These are phyloP conservation scores for Drosophila sordidula DNA, from an alignment of 2,888 invertebrate species.

Conservation along the genomic window DNA sequence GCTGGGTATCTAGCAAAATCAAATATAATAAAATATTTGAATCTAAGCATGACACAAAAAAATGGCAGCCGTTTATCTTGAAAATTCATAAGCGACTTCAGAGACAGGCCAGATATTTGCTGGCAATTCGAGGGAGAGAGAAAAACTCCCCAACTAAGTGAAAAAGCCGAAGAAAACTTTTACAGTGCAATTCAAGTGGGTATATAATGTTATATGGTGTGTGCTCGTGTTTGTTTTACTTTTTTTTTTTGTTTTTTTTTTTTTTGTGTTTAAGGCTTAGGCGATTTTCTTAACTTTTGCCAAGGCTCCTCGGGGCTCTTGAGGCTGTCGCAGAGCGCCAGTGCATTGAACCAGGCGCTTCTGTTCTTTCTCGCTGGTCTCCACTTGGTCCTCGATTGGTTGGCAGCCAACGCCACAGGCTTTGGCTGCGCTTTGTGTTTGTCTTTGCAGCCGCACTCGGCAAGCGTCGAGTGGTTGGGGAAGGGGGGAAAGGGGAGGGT, in stretches of 20 bases:
- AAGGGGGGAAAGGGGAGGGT: not conserved
- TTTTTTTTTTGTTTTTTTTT: constrained; percentile 7
- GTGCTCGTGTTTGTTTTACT: constrained; percentile 21
- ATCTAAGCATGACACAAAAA: constrained; percentile 32
- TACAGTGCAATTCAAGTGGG: constrained; percentile 53
- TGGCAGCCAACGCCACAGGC: constrained; percentile 64
- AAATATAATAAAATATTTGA: constrained; percentile 42
- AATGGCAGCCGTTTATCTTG: constrained; percentile 62
- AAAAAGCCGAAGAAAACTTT: constrained; percentile 67
- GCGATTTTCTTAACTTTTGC: constrained; percentile 71
- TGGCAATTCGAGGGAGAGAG: constrained; percentile 21
- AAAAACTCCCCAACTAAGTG: constrained; percentile 34
- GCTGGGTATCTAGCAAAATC: constrained; percentile 25
- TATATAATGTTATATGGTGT: constrained; percentile 55
- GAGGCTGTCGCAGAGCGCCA: constrained; percentile 22
- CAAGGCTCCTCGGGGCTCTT: constrained; percentile 25
- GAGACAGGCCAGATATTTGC: constrained; percentile 35
- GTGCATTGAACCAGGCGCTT: constrained; percentile 72
- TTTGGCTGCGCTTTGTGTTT: constrained; percentile 58
- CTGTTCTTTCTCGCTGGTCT: constrained; percentile 8
- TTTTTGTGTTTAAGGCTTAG: constrained; percentile 49
- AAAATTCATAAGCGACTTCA: constrained; percentile 41
- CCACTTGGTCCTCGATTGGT: constrained; percentile 50
- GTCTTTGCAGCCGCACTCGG: constrained; percentile 40
- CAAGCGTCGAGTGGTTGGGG: not conserved